A percentile compares a stretch with the other conserved stretches of the same genome.
These are phyloP conservation scores for Murina feae DNA, from an alignment of 2,113 vertebrate species.

Conservation along the genomic window DNA sequence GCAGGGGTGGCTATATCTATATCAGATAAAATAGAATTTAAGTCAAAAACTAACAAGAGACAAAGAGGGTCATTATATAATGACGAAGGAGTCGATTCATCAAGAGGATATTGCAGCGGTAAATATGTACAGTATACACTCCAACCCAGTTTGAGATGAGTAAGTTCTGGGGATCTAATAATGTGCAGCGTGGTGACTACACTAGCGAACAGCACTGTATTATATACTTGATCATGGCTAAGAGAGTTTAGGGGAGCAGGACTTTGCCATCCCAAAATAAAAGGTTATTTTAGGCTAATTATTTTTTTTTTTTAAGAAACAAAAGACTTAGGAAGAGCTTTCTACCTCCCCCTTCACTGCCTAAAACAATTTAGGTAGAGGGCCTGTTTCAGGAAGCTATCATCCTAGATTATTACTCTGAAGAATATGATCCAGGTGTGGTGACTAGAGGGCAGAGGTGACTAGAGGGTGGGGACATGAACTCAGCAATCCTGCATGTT, in stretches of 20 bases:
- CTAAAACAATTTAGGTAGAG: background rate
- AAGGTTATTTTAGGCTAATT: background rate
- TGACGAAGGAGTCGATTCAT: background rate
- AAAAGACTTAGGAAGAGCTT: background rate
- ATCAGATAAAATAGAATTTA: background rate
- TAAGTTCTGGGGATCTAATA: background rate
- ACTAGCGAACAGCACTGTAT: background rate
- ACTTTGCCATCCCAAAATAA: background rate
- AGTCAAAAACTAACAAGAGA: background rate
- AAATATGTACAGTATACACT: background rate
- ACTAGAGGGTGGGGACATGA: background rate
- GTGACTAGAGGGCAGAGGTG: no score
- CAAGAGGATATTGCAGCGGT: background rate
- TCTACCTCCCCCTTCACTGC: background rate
- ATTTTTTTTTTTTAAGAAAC: background rate
- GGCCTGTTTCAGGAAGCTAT: background rate
- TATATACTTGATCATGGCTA: background rate
- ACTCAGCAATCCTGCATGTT: background rate
- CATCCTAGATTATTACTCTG: background rate
- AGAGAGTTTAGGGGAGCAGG: background rate
- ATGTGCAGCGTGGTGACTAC: background rate
- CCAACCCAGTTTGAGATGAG: background rate
- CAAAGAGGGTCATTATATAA: background rate
- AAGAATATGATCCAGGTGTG: background rate
- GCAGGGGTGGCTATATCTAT: background rate